Base-by-base conservation (phyloP, 2,888 invertebrate genomes). In the Nomada flava region DNA sequence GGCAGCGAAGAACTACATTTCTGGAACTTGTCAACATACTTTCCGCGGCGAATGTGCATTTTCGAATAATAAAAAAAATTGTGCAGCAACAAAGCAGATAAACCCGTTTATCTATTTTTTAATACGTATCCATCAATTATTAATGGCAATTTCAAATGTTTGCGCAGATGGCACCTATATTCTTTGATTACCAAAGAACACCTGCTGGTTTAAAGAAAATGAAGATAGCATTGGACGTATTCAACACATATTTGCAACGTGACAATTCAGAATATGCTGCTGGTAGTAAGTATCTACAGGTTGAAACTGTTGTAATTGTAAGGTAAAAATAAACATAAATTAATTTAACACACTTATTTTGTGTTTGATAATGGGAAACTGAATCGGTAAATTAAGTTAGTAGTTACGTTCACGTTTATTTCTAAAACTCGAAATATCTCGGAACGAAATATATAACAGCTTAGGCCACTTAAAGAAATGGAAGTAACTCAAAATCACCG, bases 161-260 rank as follows among this genome's bases (percentile, higher is more conserved):
- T 93, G 60, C 13, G 44, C 15, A 96, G 96, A 95, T 97, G 95
- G 96, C 96, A 0, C 97, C 97, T 26, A 96, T 97, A 89, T 97
- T 96, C 92, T 97, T 96, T 87, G 97, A 96, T 90, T 97, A 97
- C 90, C 93, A 96, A 89, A 95, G 96, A 75, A 96, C 96, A 0
- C 95, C 96, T 0, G 93, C 96, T 72, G 95, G 95, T 1, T 91
- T 96, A 82, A 97, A 97, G 91, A 97, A 96, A 92, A 95, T 96
- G 0, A 95, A 96, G 86, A 96, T 96, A 82, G 96, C 96, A 0
- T 91, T 97, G 65, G 94, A 95, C 9, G 94, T 95, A 29, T 96
- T 97, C 85, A 95, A 97, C 86, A 96, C 95, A 0, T 97, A 97
- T 91, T 91, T 97, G 69, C 91, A 95, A 82, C 94, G 95, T 20